Evolutionary conservation across 1,140 invertebrate genomes (phyloP).

Genomic region (Patella vulgata): DNA sequence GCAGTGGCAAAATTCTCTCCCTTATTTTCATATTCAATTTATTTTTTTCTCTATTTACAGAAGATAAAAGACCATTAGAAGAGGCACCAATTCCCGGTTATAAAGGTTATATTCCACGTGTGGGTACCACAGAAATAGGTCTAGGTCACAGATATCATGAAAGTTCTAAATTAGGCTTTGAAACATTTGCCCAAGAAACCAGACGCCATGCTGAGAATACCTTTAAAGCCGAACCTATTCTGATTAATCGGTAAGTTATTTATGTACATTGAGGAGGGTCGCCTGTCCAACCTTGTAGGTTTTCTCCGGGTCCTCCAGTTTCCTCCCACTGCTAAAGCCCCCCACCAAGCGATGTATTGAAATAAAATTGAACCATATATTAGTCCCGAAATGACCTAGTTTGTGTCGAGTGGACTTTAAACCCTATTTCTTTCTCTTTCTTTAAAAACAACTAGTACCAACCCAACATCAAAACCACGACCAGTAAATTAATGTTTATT

Average conservation of each 20-base stretch:
- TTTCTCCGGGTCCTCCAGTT: too few species aligned
- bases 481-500: too few species aligned
- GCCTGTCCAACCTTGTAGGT: too few species aligned
- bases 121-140: conserved; percentile 61
- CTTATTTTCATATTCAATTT: too few species aligned
- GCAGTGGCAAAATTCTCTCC: background rate
- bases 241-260: conserved; percentile 27
- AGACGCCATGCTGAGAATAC: conserved; percentile 28
- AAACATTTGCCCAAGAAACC: conserved; percentile 55
- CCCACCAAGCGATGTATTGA: background rate
- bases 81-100: conserved; percentile 67
- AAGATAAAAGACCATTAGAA: conserved; percentile 44
- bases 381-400: too few species aligned
- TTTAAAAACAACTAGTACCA: too few species aligned
- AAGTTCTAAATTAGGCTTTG: conserved; percentile 56
- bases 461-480: too few species aligned
- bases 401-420: too few species aligned
- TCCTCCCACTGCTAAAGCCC: too few species aligned
- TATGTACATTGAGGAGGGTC: background rate
- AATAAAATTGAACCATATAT: too few species aligned
- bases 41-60: conserved; percentile 26
- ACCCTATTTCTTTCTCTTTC: too few species aligned
- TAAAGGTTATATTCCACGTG: conserved; percentile 64
- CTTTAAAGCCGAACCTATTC: conserved; percentile 28
- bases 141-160: conserved; percentile 62